phyloP scores from a whole-genome alignment of 1,140 invertebrate genomes.

The Trinorchestia longiramus region DNA sequence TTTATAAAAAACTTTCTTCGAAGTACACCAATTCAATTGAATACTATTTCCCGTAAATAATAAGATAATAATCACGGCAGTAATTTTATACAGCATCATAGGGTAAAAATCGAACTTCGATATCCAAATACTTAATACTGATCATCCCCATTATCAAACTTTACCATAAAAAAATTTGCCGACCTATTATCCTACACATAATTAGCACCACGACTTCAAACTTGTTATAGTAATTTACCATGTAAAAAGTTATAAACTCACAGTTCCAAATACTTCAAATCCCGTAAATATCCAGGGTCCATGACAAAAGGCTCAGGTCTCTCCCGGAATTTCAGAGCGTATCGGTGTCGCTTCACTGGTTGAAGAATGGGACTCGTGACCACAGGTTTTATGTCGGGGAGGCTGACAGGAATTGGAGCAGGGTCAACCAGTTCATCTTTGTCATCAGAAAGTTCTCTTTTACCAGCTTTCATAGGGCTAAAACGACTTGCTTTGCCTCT shows the following conservation, averaged over 20 bases:
- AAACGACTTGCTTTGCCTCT: neutral
- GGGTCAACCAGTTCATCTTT: neutral
- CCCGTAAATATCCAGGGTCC: neutral
- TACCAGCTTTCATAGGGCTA: neutral
- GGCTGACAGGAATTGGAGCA: neutral
- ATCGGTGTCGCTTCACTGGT: neutral
- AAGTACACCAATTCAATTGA: neutral
- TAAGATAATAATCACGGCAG: too few relatives aligned
- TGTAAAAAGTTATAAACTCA: neutral
- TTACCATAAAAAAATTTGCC: neutral
- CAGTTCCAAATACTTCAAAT: slow-evolving; percentile 25
- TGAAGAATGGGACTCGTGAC: neutral
- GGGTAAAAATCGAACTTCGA: too few relatives aligned
- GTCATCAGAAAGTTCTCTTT: neutral
- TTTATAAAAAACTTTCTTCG: neutral
- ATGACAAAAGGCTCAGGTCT: slow-evolving; percentile 36
- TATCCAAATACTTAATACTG: too few relatives aligned
- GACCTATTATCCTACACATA: neutral
- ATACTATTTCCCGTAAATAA: too few relatives aligned
- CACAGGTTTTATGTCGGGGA: neutral
- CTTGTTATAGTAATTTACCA: neutral
- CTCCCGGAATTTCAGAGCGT: slow-evolving; percentile 3
- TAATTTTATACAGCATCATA: too few relatives aligned
- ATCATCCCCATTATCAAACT: too few relatives aligned
- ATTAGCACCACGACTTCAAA: neutral